A percentile compares a stretch with the other conserved stretches of the same genome.
These are phyloP conservation scores for Helicoverpa zea DNA, from an alignment of 1,140 invertebrate genomes.

Conservation along the genomic window DNA sequence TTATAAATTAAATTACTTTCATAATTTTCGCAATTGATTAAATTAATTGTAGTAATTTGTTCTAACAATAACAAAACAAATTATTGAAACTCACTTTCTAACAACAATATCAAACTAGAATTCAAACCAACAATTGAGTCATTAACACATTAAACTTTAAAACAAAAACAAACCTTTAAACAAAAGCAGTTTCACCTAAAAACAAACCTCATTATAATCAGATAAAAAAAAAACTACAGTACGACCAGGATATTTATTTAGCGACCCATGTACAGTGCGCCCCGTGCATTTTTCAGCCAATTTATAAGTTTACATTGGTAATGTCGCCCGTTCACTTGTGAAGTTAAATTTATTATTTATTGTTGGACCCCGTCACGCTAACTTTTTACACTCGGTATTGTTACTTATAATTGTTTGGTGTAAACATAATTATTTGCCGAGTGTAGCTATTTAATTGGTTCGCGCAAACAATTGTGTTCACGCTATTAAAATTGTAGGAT, in stretches of 20 bases:
- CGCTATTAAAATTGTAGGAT: conserved; percentile 22
- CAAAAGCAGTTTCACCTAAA: conserved; percentile 2
- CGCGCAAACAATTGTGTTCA: conserved; percentile 22
- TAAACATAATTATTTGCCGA: conserved; percentile 42
- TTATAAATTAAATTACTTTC: no score
- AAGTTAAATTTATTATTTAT: conserved; percentile 43
- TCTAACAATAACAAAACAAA: no score
- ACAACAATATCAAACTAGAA: no score
- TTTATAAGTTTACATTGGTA: conserved; percentile 40
- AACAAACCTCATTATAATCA: conserved; percentile 24
- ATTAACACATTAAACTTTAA: conserved; percentile 18
- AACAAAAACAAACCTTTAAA: background rate
- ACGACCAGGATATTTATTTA: conserved; percentile 42
- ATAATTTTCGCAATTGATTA: no score
- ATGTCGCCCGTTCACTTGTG: conserved; percentile 1
- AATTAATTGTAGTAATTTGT: no score
- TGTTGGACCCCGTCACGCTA: conserved; percentile 27
- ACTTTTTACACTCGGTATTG: conserved; percentile 29
- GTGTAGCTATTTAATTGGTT: conserved; percentile 32
- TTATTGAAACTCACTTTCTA: no score
- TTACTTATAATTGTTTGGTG: conserved; percentile 11
- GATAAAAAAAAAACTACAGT: conserved; percentile 18
- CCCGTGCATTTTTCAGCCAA: conserved; percentile 29
- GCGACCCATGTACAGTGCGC: background rate
- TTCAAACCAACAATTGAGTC: background rate